Base-by-base conservation (phyloP, 2,797 vertebrate species). In the Gallinago nigripennis region DNA sequence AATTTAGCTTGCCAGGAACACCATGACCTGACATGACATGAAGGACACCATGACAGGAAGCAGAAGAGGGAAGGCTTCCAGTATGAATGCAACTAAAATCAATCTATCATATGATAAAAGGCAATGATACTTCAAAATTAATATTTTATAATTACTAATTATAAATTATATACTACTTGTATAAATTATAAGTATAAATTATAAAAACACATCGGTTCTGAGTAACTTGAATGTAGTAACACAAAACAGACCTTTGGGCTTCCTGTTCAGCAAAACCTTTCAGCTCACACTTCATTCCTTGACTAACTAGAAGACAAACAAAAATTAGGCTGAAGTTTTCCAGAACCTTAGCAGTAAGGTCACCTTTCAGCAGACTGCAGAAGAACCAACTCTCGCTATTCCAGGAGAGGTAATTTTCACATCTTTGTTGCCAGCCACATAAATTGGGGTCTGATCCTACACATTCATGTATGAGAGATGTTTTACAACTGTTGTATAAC, bases 151-250 rank as follows among this genome's bases (percentile, higher is more conserved):
- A 79, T 85, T 64, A n/a, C 4, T 43, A 80, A 70, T 83, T 71
- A 87, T 82, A 96, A 88, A 86, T 80, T 85, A 85, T 48, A 41
- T 70, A 66, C 41, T 1, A 35, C 77, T 53, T 71, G 16, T 46
- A 86, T 77, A 84, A 76, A 92, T 82, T 90, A 60, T 20, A 82
- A 69, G 66, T 65, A 87, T 83, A 70, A 70, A 50, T 85, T 89
- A 82, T 25, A 81, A 95, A 83, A 69, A 1, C n/a, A 61, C 23
- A 66, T n/a, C 48, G 48, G 33, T 66, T 92, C 58, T 72, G 51
- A 86, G 53, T 71, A 87, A 82, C 46, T 81, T 48, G 31, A 81
- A 10, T 31, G 33, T 16, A 6, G 9, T n/a, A 58, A 88, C 77
- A 92, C 45, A 82, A 71, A 82, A 18, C 19, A 86, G n/a, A 82